Conservation (phyloP, 2,888 invertebrate species). For the Leptogaster cylindrica region DNA sequence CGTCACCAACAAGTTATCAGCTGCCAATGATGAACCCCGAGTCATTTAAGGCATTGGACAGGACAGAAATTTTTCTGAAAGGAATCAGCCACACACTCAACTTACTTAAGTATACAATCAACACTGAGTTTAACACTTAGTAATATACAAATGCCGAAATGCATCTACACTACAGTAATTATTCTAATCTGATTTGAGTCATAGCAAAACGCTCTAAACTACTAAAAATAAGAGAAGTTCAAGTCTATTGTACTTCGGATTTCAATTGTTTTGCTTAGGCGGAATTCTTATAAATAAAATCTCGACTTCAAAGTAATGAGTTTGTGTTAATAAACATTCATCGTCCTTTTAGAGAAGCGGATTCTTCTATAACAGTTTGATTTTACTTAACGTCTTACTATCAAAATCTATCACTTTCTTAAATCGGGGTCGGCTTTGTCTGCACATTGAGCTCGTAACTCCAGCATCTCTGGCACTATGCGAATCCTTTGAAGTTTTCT, state of each 20-base stretch:
- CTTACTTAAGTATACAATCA: conserved; percentile 19
- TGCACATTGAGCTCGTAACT: background rate
- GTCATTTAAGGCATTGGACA: too few relatives aligned
- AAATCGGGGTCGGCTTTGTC: conserved; percentile 41
- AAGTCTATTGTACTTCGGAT: too few relatives aligned
- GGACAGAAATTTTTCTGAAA: too few relatives aligned
- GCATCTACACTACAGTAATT: background rate
- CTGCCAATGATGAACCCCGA: background rate
- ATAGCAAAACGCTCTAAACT: background rate
- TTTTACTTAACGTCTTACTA: conserved; percentile 47
- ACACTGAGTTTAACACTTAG: conserved; percentile 9
- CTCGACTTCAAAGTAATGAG: background rate
- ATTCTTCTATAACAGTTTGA: conserved; percentile 51
- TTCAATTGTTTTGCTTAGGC: too few relatives aligned
- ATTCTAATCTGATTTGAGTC: background rate
- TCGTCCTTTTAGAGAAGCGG: background rate
- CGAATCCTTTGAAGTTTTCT: background rate
- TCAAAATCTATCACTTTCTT: conserved; percentile 42
- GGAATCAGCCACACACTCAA: background rate
- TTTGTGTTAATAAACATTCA: background rate
- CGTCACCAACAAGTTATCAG: conserved; percentile 5
- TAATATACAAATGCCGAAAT: conserved; percentile 6
- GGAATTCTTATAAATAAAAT: background rate
- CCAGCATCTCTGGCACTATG: background rate
- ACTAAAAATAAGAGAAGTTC: background rate